Conservation (phyloP, 2,113 vertebrate genomes). For the Candoia aspera region DNA sequence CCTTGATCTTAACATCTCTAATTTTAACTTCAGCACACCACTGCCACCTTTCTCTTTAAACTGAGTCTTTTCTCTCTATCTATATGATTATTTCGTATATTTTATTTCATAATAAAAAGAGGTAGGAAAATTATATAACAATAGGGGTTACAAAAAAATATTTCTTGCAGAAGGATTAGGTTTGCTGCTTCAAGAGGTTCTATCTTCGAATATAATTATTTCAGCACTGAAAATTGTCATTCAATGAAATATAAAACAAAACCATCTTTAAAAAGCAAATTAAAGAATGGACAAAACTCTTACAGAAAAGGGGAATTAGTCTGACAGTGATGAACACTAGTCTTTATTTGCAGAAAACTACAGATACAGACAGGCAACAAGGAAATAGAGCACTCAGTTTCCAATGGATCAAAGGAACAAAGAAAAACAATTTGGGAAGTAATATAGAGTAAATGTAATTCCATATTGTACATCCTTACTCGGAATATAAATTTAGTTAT, state of each 20-base stretch:
- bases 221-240: not conserved
- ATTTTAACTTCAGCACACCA: not conserved
- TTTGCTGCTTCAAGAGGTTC: not conserved
- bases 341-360: not conserved
- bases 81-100: not conserved
- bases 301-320: too few species aligned
- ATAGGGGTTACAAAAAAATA: not conserved
- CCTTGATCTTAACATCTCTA: not conserved
- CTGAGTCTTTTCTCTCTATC: too few species aligned
- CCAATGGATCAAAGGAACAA: not conserved
- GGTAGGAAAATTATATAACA: not conserved
- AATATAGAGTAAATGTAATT: not conserved
- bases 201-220: not conserved
- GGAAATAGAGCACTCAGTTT: not conserved
- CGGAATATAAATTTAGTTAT: not conserved
- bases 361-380: too few species aligned
- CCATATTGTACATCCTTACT: not conserved
- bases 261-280: not conserved
- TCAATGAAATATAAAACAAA: not conserved
- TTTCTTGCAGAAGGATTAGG: not conserved
- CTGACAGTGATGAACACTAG: not conserved
- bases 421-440: not conserved
- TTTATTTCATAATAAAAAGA: not conserved
- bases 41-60: not conserved
- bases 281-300: not conserved